A percentile compares a stretch with the other conserved stretches of the same genome.
phyloP scores from a whole-genome alignment of 2,888 invertebrate species.

The Lasioglossum lativentre region DNA sequence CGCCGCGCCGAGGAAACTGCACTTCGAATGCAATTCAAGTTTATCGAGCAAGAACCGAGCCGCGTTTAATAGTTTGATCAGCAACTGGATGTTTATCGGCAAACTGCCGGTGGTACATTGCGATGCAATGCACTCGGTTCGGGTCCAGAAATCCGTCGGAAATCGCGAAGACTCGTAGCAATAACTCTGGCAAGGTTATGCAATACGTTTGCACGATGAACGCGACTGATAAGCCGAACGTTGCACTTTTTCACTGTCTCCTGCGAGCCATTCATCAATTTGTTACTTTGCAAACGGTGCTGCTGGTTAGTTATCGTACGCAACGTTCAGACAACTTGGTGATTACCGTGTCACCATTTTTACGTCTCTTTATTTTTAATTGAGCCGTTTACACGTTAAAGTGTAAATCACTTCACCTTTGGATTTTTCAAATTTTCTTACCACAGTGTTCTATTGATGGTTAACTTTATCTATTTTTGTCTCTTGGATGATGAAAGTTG shows the following conservation, averaged over 20 bases:
- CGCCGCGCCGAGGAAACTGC: background rate
- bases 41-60: background rate
- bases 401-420: no score
- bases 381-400: no score
- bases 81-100: background rate
- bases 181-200: slow-evolving; percentile 3
- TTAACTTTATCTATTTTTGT: no score
- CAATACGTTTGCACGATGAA: slow-evolving; percentile 1
- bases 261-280: background rate
- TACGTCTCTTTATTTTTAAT: no score
- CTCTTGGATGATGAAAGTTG: no score
- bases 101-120: background rate
- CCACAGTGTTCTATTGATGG: no score
- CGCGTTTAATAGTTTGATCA: background rate
- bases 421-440: no score
- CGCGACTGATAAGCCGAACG: background rate
- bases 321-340: background rate
- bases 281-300: background rate
- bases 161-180: background rate
- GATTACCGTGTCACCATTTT: no score
- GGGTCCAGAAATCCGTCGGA: background rate
- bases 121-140: background rate
- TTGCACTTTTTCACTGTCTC: slow-evolving; percentile 7
- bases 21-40: background rate
- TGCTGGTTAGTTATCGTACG: background rate